Base-by-base conservation (phyloP, 35 echinoderm and acorn worm genomes). In the Nesometra sesokonis region DNA sequence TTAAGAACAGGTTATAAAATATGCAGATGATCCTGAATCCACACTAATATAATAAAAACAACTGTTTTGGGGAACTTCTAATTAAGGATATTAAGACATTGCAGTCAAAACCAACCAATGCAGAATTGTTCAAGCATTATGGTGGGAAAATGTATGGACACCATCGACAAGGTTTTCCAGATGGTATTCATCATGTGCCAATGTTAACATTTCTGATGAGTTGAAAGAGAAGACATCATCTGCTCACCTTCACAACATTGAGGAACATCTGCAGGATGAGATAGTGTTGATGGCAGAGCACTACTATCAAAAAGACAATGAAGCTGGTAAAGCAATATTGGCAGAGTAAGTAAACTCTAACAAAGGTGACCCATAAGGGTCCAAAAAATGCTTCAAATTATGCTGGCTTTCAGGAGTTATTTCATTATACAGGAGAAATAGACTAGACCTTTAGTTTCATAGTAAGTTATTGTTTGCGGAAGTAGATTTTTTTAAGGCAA, bases 271-370 rank as follows among this genome's bases (percentile, higher is more conserved):
- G n/a, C n/a, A n/a, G n/a, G n/a, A n/a, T n/a, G n/a, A n/a, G n/a
- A n/a, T n/a, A n/a, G n/a, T n/a, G n/a, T n/a, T n/a, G n/a, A n/a
- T n/a, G 9, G 17, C 37, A 35, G 27, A 23, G 0, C 27, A 31
- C 33, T 38, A 83, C 21, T 19, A 67, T 2, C 52, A 67, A 67
- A 67, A 67, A 27, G 52, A 67, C 52, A 2, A 79, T 34, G 84
- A 84, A 79, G 36, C 84, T 92, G 90, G 86, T 5, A 92, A 92
- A 79, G 90, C n/a, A n/a, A n/a, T n/a, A n/a, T n/a, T n/a, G n/a
- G n/a, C n/a, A n/a, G n/a, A n/a, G n/a, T n/a, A n/a, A n/a, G n/a
- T n/a, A n/a, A n/a, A n/a, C n/a, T n/a, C n/a, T n/a, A n/a, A n/a
- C n/a, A n/a, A n/a, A n/a, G n/a, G 86, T 0, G 90, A 92, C 36